Evolutionary conservation across 1,140 invertebrate genomes (phyloP).

Genomic region (Pseudachorutes palmiensis): DNA sequence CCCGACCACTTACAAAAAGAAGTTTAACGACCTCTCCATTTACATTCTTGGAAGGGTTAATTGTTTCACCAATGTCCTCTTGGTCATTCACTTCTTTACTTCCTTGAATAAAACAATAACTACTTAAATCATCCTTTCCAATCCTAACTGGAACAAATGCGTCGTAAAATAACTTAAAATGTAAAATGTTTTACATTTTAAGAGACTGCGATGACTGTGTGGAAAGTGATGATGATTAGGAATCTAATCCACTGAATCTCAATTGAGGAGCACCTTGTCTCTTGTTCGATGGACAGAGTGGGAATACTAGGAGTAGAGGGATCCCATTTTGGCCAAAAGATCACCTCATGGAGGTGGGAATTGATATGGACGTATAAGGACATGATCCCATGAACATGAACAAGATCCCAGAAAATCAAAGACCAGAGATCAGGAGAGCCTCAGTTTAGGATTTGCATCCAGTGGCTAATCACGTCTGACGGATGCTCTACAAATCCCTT

Average conservation of each 20-base stretch:
- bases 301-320: background rate
- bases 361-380: conserved; percentile 5
- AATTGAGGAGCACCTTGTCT: background rate
- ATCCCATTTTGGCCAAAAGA: background rate
- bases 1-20: background rate
- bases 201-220: too few species aligned
- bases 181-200: too few species aligned
- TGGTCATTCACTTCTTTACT: background rate
- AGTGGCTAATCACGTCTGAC: background rate
- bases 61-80: background rate
- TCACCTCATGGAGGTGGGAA: too few species aligned
- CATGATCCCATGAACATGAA: background rate
- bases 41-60: background rate
- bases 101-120: too few species aligned
- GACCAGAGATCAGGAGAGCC: background rate
- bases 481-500: background rate
- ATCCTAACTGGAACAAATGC: too few species aligned
- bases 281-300: too few species aligned
- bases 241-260: background rate
- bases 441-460: background rate
- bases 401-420: background rate
- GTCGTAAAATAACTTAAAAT: too few species aligned
- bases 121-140: too few species aligned
- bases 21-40: background rate
- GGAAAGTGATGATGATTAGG: background rate